Evolutionary conservation across 2,888 invertebrate species (phyloP).

Genomic region (Linyphia triangularis): DNA sequence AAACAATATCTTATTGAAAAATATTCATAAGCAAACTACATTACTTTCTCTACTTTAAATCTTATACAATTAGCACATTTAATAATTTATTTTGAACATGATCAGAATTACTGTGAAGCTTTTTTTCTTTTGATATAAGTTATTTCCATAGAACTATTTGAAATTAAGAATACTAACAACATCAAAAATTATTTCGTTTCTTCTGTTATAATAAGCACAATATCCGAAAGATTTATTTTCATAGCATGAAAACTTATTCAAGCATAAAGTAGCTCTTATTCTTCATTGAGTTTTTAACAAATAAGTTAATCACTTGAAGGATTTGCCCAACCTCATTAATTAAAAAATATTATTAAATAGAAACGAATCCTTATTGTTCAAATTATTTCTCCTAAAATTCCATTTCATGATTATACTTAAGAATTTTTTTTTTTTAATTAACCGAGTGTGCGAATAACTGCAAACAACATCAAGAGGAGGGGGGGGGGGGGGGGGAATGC

Average conservation of each 20-base stretch:
- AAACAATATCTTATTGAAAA: no score
- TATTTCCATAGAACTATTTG: no score
- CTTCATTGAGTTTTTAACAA: background rate
- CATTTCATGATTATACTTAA: background rate
- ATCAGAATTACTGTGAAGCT: no score
- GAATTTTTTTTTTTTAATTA: constrained; percentile 57
- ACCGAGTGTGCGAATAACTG: constrained; percentile 11
- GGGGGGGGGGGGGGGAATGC: constrained; percentile 1
- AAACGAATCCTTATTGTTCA: background rate
- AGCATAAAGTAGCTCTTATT: background rate
- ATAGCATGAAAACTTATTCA: background rate
- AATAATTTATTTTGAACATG: no score
- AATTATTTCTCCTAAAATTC: background rate
- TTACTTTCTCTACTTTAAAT: no score
- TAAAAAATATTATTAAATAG: background rate
- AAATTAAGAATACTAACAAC: no score
- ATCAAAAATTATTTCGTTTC: no score
- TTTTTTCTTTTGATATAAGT: no score
- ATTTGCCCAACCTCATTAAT: background rate
- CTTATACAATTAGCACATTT: no score
- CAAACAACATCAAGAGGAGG: constrained; percentile 36
- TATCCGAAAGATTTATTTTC: no score
- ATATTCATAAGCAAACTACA: no score
- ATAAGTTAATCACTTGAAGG: background rate
- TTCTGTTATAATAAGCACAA: no score